Percentiles rank a stretch among this genome's conserved stretches.
Conservation (phyloP, 2,888 invertebrate species). For the Lycocerus yunnanus region DNA sequence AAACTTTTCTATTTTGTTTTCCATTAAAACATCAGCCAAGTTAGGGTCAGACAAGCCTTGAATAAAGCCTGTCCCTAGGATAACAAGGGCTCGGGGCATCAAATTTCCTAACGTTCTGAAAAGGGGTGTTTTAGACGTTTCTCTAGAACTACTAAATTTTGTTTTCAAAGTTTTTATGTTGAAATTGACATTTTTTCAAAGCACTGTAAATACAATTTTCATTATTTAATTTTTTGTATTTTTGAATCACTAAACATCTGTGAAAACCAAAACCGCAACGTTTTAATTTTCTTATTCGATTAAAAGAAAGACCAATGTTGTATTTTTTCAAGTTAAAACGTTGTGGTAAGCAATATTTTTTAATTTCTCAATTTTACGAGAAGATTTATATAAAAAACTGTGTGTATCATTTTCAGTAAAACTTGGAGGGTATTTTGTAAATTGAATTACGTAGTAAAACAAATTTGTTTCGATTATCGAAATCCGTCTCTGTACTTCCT, state of each 20-base stretch:
- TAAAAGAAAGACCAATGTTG: slow-evolving; percentile 26
- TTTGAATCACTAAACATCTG: slow-evolving; percentile 25
- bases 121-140: background rate
- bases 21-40: background rate
- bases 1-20: background rate
- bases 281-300: slow-evolving; percentile 23
- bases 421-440: slow-evolving; percentile 15
- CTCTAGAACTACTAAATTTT: background rate
- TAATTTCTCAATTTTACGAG: slow-evolving; percentile 18
- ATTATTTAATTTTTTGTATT: slow-evolving; percentile 9
- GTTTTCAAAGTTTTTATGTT: background rate
- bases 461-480: slow-evolving; percentile 25
- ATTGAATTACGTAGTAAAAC: background rate
- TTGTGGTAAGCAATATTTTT: slow-evolving; percentile 22
- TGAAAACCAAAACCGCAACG: slow-evolving; percentile 20
- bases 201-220: background rate
- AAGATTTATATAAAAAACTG: slow-evolving; percentile 10
- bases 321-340: slow-evolving; percentile 22
- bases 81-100: background rate
- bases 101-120: background rate
- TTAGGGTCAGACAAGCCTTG: background rate
- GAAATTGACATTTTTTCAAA: background rate
- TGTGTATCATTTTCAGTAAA: slow-evolving; percentile 11
- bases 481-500: slow-evolving; percentile 34
- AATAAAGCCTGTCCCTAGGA: background rate